Evolutionary conservation across 2,888 invertebrate genomes (phyloP).

Genomic region (Stenchaetothrips biformis): DNA sequence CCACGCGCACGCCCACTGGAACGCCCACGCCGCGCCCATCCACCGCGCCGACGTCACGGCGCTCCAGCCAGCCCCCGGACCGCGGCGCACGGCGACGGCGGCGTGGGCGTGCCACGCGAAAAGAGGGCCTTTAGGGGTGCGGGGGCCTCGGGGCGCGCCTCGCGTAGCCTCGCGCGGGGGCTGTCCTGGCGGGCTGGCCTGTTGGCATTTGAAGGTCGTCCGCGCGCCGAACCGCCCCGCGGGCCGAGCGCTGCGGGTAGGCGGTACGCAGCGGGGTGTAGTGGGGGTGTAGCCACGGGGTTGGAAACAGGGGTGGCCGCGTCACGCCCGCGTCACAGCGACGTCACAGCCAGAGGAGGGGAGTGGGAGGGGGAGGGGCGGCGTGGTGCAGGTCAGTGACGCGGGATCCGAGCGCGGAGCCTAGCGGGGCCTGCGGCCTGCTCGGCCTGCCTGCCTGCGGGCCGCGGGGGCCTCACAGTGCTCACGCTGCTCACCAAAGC

Average conservation of each 20-base stretch:
- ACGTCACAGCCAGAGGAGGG: background rate
- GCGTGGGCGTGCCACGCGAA: background rate
- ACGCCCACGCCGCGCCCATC: background rate
- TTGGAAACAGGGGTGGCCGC: background rate
- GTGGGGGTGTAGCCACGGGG: background rate
- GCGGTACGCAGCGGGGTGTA: background rate
- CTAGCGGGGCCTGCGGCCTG: background rate
- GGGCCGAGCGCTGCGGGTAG: background rate
- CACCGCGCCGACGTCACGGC: background rate
- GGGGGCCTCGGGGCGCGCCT: background rate
- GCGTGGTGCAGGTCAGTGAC: slow-evolving; percentile 7
- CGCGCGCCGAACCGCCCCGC: background rate
- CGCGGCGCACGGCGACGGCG: background rate
- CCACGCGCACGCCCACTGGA: background rate
- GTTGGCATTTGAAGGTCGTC: no score
- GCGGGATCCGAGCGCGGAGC: background rate
- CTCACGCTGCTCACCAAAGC: background rate
- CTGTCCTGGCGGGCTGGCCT: background rate
- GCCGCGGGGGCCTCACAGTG: background rate
- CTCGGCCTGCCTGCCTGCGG: no score
- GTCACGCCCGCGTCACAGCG: background rate
- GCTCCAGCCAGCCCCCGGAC: background rate
- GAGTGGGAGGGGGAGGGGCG: background rate
- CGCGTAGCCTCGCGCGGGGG: background rate
- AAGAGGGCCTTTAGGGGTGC: background rate